Conservation (phyloP, 2,113 vertebrate species). For the Siniperca knerii region DNA sequence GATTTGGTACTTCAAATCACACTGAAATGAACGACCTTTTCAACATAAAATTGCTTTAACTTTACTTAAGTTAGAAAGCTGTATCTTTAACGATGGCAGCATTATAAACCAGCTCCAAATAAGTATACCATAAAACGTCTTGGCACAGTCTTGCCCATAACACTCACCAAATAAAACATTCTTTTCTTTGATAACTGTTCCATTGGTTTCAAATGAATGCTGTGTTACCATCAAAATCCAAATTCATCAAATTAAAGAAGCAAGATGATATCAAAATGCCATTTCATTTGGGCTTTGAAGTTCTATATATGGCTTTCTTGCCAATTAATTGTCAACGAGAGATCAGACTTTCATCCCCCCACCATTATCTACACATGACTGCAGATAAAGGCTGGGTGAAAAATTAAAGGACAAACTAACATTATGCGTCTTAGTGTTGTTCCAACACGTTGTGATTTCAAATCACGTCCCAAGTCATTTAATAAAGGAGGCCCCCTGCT, state of each 20-base stretch:
- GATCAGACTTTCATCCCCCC: background rate
- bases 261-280: background rate
- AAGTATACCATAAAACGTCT: background rate
- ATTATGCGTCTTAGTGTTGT: too few species aligned
- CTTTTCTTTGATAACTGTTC: background rate
- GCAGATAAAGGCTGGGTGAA: background rate
- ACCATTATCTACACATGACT: background rate
- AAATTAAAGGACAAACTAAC: background rate
- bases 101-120: background rate
- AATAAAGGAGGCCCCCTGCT: background rate
- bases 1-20: background rate
- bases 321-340: background rate
- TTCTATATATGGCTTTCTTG: background rate
- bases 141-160: background rate
- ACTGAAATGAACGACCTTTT: conserved; percentile 1
- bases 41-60: background rate
- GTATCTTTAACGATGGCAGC: background rate
- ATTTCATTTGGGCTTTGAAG: background rate
- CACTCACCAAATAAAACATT: background rate
- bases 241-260: conserved; percentile 5
- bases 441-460: background rate
- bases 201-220: background rate
- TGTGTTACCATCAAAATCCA: background rate
- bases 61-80: background rate
- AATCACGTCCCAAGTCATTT: background rate